phyloP scores from a whole-genome alignment of 2,113 vertebrate genomes.

The Arenaria interpres region DNA sequence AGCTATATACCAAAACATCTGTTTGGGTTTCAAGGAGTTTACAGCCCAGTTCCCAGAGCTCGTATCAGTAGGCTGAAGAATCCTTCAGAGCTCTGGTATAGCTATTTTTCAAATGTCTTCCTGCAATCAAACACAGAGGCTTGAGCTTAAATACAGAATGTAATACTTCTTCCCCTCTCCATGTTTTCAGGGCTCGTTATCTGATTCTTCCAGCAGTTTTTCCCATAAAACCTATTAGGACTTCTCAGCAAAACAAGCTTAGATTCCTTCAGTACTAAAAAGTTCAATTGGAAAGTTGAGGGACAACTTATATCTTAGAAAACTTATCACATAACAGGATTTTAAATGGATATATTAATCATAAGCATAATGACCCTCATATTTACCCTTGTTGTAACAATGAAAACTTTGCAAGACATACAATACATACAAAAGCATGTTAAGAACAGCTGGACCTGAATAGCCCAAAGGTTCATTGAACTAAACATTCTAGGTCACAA shows the following conservation, averaged over 20 bases:
- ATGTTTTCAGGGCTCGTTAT: background rate
- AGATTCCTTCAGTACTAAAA: background rate
- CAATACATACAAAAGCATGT: background rate
- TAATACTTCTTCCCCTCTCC: background rate
- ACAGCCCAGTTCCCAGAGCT: conserved; percentile 27
- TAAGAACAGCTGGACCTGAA: background rate
- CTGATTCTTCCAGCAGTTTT: background rate
- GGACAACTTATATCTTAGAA: background rate
- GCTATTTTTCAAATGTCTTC: conserved; percentile 6
- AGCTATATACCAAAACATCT: conserved; percentile 45
- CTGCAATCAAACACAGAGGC: background rate
- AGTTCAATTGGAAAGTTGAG: background rate
- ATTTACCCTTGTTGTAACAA: background rate
- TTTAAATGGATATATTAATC: background rate
- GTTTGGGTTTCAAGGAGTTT: background rate
- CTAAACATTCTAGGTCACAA: background rate
- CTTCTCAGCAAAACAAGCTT: background rate
- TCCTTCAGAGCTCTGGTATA: background rate
- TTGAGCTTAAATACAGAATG: background rate
- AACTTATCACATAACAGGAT: background rate
- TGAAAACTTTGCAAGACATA: background rate
- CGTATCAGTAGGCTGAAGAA: background rate
- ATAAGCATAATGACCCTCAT: background rate
- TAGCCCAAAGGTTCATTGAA: background rate
- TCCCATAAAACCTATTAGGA: background rate